These are phyloP conservation scores for Acropora tenuis DNA, from an alignment of 64 coral and sea anemone species.

Conservation along the genomic window DNA sequence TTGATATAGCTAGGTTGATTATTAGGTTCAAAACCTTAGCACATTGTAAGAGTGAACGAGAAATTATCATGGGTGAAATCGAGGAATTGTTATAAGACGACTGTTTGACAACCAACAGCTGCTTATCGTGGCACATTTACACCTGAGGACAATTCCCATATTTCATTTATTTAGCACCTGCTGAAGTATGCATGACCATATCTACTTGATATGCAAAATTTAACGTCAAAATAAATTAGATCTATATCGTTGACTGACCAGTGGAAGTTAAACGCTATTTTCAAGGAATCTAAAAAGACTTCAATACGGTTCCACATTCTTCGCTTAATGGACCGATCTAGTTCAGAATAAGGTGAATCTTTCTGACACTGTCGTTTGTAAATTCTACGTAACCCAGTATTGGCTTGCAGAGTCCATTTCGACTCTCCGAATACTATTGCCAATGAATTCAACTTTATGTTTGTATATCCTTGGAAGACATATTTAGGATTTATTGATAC, in stretches of 20 bases:
- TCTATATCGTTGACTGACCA: not conserved
- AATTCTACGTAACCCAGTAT: too few relatives aligned
- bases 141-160: conserved; percentile 16
- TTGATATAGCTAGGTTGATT: too few relatives aligned
- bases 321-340: not conserved
- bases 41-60: too few relatives aligned
- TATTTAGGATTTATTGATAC: too few relatives aligned
- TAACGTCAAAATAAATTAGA: not conserved
- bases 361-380: not conserved
- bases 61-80: too few relatives aligned
- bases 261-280: not conserved
- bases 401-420: too few relatives aligned
- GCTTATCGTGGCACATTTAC: not conserved
- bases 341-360: not conserved
- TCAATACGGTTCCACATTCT: not conserved
- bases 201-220: conserved; percentile 5
- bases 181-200: conserved; percentile 4
- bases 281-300: not conserved
- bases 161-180: conserved; percentile 31
- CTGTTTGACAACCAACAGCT: not conserved
- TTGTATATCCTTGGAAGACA: too few relatives aligned
- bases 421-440: too few relatives aligned
- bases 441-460: too few relatives aligned
- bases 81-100: not conserved
- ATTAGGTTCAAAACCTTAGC: too few relatives aligned